These are phyloP conservation scores for Hyperoodon ampullatus DNA, from an alignment of 2,113 vertebrate genomes.

Conservation along the genomic window DNA sequence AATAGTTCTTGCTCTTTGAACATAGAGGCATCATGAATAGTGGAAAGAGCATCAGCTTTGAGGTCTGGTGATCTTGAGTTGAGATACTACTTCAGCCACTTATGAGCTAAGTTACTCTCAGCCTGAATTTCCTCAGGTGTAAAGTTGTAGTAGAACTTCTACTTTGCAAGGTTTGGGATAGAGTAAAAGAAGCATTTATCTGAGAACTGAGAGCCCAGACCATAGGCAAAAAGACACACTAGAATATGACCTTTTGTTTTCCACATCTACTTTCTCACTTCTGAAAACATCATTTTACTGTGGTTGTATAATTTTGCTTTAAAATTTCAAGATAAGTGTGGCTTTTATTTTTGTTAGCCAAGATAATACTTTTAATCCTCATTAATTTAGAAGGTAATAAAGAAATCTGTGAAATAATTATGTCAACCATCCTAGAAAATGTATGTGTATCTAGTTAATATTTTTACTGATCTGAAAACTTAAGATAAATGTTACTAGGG, in stretches of 20 bases:
- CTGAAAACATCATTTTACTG: not conserved
- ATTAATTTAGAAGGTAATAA: not conserved
- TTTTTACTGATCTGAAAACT: not conserved
- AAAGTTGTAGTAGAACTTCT: not conserved
- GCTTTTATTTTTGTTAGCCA: not conserved
- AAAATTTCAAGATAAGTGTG: not conserved
- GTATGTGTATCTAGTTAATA: not conserved
- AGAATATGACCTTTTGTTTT: not conserved
- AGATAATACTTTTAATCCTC: not conserved
- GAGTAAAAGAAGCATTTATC: not conserved
- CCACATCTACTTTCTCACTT: not conserved
- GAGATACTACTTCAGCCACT: not conserved
- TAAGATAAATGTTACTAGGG: not conserved
- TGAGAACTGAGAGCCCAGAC: not conserved
- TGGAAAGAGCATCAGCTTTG: not conserved
- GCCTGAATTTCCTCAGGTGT: not conserved
- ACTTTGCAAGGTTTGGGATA: not conserved
- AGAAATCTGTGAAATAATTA: not conserved
- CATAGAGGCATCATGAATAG: not conserved
- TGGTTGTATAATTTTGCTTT: not conserved
- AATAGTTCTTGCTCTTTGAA: constrained; percentile 17
- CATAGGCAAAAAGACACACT: not conserved
- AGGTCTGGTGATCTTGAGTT: not conserved
- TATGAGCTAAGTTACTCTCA: not conserved
- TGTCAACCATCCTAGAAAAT: not conserved